Evolutionary conservation across 2,113 vertebrate genomes (phyloP).

Genomic region (Rhadina sibilatrix): DNA sequence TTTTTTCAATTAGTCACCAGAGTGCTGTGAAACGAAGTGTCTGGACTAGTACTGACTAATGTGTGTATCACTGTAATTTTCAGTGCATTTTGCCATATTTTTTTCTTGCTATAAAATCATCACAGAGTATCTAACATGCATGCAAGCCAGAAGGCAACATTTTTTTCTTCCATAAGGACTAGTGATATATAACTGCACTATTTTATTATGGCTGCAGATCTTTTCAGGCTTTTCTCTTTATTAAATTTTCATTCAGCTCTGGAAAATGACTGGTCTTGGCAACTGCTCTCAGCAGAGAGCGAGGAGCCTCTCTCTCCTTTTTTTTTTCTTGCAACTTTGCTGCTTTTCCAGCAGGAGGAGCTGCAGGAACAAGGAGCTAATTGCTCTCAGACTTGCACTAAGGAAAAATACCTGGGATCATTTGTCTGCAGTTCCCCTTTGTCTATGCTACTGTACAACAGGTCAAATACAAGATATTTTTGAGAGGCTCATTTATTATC

Average conservation of each 20-base stretch:
- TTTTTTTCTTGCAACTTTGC: not conserved
- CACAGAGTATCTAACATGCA: not conserved
- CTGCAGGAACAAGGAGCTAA: conserved; percentile 16
- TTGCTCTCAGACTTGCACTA: not conserved
- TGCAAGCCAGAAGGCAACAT: not conserved
- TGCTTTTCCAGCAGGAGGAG: conserved; percentile 49
- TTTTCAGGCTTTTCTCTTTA: not conserved
- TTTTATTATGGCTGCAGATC: not conserved
- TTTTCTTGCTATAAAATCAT: not conserved
- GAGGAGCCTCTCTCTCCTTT: not conserved
- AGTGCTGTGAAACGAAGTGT: not conserved
- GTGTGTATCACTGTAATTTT: not conserved
- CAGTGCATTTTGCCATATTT: not conserved
- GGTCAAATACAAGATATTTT: not conserved
- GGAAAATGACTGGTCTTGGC: not conserved
- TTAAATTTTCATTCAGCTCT: not conserved
- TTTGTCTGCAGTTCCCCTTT: not conserved
- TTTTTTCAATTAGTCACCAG: not conserved
- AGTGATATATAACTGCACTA: not conserved
- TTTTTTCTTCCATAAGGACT: not conserved
- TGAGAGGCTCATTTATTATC: not conserved
- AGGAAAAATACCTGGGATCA: not conserved
- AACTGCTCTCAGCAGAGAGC: not conserved
- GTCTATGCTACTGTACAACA: not conserved
- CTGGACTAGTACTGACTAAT: not conserved